Evolutionary conservation across 2,113 vertebrate genomes (phyloP).

Genomic region (Scalopus aquaticus): DNA sequence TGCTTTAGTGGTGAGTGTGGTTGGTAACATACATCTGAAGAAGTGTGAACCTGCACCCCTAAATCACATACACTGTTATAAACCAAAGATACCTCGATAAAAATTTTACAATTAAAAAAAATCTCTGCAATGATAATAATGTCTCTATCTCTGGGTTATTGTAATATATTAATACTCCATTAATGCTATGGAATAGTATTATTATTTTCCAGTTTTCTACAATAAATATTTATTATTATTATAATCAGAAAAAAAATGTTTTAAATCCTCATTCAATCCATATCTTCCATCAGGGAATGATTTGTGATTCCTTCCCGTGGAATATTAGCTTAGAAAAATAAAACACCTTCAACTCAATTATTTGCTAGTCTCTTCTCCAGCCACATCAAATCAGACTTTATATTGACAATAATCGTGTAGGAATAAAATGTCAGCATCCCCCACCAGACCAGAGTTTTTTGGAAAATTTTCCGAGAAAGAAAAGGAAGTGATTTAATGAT

Average conservation of each 20-base stretch:
- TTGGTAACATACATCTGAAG: too few relatives aligned
- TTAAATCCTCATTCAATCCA: background rate
- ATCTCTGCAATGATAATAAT: background rate
- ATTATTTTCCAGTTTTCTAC: background rate
- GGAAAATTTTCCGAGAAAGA: background rate
- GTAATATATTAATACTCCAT: too few relatives aligned
- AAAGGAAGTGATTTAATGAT: background rate
- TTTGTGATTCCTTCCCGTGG: background rate
- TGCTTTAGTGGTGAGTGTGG: too few relatives aligned
- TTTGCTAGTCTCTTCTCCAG: background rate
- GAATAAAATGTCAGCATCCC: background rate
- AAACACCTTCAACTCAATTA: background rate
- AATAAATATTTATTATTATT: constrained; percentile 6
- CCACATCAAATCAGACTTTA: background rate
- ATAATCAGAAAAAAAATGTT: background rate
- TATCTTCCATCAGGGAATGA: background rate
- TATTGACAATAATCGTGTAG: background rate
- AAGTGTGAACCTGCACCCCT: too few relatives aligned
- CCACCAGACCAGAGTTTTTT: background rate
- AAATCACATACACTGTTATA: too few relatives aligned
- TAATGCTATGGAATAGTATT: background rate
- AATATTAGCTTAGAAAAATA: background rate
- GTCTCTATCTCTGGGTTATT: background rate
- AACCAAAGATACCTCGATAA: background rate
- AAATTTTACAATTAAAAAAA: background rate